Evolutionary conservation across 2,888 invertebrate species (phyloP).

Genomic region (Liodrosophila aerea): DNA sequence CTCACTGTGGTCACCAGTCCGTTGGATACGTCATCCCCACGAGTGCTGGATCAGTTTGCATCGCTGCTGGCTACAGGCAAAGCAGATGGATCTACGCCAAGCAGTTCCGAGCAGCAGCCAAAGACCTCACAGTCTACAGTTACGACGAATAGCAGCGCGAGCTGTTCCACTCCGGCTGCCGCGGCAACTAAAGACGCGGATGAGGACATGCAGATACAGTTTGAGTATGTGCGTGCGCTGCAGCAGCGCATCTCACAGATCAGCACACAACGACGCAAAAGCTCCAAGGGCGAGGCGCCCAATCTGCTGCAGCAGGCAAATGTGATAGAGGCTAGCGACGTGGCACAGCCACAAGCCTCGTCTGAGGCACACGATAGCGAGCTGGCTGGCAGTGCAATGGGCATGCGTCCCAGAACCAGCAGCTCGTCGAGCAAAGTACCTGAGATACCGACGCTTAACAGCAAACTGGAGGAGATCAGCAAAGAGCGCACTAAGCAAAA

Average conservation of each 20-base stretch:
- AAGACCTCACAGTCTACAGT: conserved; percentile 77
- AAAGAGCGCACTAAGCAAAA: conserved; percentile 92
- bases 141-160: conserved; percentile 60
- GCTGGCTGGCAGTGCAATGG: not conserved
- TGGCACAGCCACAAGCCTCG: conserved; percentile 8
- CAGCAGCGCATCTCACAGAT: conserved; percentile 88
- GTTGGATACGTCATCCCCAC: conserved; percentile 80
- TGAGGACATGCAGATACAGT: conserved; percentile 58
- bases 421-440: conserved; percentile 74
- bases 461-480: conserved; percentile 89
- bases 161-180: conserved; percentile 41
- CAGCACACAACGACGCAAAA: conserved; percentile 85
- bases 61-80: conserved; percentile 45
- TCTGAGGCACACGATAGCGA: not conserved
- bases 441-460: conserved; percentile 85
- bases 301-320: conserved; percentile 57
- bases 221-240: conserved; percentile 86
- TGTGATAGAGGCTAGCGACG: conserved; percentile 79
- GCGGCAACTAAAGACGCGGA: conserved; percentile 46
- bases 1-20: conserved; percentile 84
- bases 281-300: conserved; percentile 82
- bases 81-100: conserved; percentile 72
- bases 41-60: conserved; percentile 68
- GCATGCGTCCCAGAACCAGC: conserved; percentile 56
- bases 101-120: conserved; percentile 80